A percentile compares a stretch with the other conserved stretches of the same genome.
Conservation (phyloP, 2,113 vertebrate genomes). For the Mellivora capensis region DNA sequence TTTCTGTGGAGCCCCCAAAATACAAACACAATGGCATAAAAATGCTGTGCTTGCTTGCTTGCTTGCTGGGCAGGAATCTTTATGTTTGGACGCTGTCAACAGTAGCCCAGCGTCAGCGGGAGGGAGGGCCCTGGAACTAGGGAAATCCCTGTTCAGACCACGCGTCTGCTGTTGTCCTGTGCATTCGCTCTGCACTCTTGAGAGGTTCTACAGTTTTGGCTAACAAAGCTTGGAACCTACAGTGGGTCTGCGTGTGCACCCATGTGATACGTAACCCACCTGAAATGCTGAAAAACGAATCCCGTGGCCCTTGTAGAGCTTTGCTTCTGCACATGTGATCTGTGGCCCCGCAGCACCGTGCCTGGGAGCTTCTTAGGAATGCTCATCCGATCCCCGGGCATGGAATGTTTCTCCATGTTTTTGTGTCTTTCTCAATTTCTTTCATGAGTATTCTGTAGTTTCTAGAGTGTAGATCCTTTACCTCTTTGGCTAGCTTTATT, state of each 20-base stretch:
- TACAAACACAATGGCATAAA: not conserved
- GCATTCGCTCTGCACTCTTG: not conserved
- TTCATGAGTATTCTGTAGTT: too few relatives aligned
- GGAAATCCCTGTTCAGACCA: not conserved
- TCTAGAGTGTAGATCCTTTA: too few relatives aligned
- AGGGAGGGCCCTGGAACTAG: not conserved
- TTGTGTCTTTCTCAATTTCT: too few relatives aligned
- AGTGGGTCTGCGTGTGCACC: not conserved
- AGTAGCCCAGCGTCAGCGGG: not conserved
- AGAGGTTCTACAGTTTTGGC: not conserved
- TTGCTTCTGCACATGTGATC: not conserved
- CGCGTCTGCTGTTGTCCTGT: not conserved
- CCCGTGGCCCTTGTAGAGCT: not conserved
- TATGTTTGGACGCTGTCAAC: not conserved
- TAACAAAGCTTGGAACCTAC: not conserved
- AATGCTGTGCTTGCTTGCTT: not conserved
- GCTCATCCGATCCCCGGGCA: too few relatives aligned
- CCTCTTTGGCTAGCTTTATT: too few relatives aligned
- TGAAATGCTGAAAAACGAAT: not conserved
- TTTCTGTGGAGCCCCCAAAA: not conserved
- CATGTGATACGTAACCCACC: not conserved
- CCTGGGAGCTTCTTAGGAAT: not conserved
- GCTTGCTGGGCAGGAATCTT: not conserved
- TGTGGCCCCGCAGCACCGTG: not conserved
- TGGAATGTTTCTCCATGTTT: too few relatives aligned